Evolutionary conservation across 2,113 vertebrate species (phyloP).

Genomic region (Lasiurus cinereus): DNA sequence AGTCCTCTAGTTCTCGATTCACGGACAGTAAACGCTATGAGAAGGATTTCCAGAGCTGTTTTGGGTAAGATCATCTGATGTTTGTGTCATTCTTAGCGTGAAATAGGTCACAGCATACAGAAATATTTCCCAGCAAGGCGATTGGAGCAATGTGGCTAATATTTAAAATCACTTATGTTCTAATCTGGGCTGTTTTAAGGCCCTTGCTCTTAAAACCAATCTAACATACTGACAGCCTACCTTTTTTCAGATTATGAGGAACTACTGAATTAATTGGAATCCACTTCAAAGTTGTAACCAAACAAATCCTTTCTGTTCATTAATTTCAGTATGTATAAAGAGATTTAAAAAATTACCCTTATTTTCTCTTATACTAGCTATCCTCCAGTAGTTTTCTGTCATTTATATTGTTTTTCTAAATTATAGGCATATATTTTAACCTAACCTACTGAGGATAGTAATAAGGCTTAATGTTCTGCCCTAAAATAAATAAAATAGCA

Average conservation of each 20-base stretch:
- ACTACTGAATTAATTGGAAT: constrained; percentile 12
- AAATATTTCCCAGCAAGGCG: constrained; percentile 7
- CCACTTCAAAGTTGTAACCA: background rate
- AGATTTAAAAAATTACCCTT: background rate
- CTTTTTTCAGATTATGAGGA: background rate
- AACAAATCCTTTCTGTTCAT: background rate
- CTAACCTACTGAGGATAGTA: background rate
- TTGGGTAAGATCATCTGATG: constrained; percentile 91
- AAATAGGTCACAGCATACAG: background rate
- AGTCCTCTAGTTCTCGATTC: constrained; percentile 99
- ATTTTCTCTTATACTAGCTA: background rate
- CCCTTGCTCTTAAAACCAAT: background rate
- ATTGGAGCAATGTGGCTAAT: background rate
- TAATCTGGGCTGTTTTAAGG: constrained; percentile 19
- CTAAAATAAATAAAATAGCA: background rate
- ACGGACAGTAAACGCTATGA: constrained; percentile 99
- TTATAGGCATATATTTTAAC: background rate
- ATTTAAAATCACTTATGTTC: constrained; percentile 50
- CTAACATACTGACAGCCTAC: background rate
- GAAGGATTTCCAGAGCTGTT: constrained; percentile 98
- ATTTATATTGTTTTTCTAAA: constrained; percentile 32
- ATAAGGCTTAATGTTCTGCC: background rate
- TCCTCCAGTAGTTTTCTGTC: background rate
- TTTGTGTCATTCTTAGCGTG: constrained; percentile 8
- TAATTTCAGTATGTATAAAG: constrained; percentile 11